Evolutionary conservation across 2,888 invertebrate species (phyloP).

Genomic region (Gymnoscelis rufifasciata): DNA sequence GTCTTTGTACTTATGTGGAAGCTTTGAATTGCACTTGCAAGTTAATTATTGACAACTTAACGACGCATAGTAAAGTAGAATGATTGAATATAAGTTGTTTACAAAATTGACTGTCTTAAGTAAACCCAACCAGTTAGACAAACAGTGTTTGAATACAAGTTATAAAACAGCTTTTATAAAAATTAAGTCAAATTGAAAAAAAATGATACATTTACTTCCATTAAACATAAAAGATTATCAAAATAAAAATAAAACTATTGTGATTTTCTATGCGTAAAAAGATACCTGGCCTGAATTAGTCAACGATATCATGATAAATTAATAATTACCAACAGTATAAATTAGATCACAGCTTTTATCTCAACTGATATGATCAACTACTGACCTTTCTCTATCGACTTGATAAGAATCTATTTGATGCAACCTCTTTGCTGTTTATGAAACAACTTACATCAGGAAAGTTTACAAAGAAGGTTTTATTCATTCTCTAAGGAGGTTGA

Average conservation of each 20-base stretch:
- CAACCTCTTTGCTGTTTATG: neutral
- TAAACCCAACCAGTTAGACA: no score
- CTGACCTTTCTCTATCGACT: neutral
- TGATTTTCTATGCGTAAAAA: neutral
- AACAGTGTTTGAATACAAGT: no score
- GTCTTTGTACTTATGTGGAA: slow-evolving; percentile 42
- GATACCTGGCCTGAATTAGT: no score
- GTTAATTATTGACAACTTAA: slow-evolving; percentile 32
- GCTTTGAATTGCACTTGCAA: slow-evolving; percentile 44
- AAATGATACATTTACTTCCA: no score
- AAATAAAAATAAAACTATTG: no score
- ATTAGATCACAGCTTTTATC: neutral
- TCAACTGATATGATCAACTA: neutral
- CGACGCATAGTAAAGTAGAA: slow-evolving; percentile 5
- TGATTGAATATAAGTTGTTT: no score
- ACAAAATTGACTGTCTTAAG: no score
- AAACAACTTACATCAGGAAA: no score
- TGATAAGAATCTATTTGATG: neutral
- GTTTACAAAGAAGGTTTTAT: no score
- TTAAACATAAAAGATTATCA: no score
- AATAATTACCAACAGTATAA: neutral
- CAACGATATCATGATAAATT: neutral
- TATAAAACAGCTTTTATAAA: no score
- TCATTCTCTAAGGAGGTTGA: neutral
- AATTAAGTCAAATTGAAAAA: neutral